Conservation (phyloP, 2,113 vertebrate species). For the Pogonocichla stellata region DNA sequence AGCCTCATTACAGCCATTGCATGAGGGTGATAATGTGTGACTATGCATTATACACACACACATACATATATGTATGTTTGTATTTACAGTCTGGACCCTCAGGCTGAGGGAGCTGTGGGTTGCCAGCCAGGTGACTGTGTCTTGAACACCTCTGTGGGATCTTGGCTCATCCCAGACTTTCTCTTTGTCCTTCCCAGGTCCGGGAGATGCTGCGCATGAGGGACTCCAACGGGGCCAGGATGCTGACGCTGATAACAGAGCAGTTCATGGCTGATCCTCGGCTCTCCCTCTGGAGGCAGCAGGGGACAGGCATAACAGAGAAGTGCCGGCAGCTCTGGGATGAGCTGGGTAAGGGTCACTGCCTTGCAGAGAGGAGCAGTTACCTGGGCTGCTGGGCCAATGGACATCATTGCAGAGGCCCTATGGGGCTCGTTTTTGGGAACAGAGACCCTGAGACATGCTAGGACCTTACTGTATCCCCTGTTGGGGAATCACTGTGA, state of each 20-base stretch:
- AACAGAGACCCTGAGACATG: not conserved
- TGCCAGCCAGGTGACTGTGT: not conserved
- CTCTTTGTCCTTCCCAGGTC: conserved; percentile 75
- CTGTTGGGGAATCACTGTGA: not conserved
- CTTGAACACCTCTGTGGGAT: not conserved
- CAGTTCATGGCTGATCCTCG: conserved; percentile 99
- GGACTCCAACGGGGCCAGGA: conserved; percentile 96
- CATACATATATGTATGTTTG: accelerated
- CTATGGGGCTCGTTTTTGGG: not conserved
- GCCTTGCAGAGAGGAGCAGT: not conserved
- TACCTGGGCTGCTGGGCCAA: not conserved
- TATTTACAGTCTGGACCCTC: not conserved
- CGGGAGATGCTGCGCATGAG: conserved; percentile 98
- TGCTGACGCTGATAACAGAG: conserved; percentile 96
- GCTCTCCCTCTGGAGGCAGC: conserved; percentile 95
- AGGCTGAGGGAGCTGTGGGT: not conserved
- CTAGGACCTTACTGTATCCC: not conserved
- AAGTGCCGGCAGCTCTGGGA: conserved; percentile 99
- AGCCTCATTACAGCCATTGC: not conserved
- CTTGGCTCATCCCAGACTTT: not conserved
- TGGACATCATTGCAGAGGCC: not conserved
- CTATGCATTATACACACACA: not conserved
- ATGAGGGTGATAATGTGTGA: not conserved
- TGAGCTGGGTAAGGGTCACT: conserved; percentile 82
- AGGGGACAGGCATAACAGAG: conserved; percentile 97